These are phyloP conservation scores for Dryocosmus kuriphilus DNA, from an alignment of 2,888 invertebrate species.

Conservation along the genomic window DNA sequence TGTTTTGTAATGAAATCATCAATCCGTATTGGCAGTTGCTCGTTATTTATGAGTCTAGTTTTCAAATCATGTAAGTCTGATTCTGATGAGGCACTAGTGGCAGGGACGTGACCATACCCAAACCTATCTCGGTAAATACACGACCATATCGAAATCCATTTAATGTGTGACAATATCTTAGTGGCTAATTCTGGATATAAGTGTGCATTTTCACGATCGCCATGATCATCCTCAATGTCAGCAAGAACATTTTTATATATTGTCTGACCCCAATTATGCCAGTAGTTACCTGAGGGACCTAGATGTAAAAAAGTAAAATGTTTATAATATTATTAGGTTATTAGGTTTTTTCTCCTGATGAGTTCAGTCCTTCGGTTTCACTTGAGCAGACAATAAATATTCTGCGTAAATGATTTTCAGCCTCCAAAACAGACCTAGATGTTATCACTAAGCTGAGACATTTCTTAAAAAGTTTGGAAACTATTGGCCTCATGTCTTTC, in stretches of 20 bases:
- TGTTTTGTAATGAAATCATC: too few relatives aligned
- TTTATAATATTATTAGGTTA: not conserved
- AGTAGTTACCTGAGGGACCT: not conserved
- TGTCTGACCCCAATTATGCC: not conserved
- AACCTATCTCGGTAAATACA: slow-evolving; percentile 13
- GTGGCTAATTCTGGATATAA: not conserved
- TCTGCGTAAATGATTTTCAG: not conserved
- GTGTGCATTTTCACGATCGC: not conserved
- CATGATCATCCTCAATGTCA: not conserved
- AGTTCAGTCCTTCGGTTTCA: not conserved
- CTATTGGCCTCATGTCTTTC: not conserved
- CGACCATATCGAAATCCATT: slow-evolving; percentile 47
- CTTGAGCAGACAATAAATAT: not conserved
- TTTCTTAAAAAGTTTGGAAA: not conserved
- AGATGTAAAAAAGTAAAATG: not conserved
- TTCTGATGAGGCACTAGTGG: slow-evolving; percentile 19
- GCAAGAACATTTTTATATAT: not conserved
- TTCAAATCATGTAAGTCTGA: slow-evolving; percentile 18
- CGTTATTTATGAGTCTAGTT: not conserved
- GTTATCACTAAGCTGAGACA: not conserved
- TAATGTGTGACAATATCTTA: not conserved
- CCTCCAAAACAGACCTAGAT: not conserved
- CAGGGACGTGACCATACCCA: slow-evolving; percentile 27
- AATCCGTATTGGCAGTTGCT: slow-evolving; percentile 10
- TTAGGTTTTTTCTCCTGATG: too few relatives aligned